Conservation (phyloP, 1,140 invertebrate species). For the Drosophila elegans region DNA sequence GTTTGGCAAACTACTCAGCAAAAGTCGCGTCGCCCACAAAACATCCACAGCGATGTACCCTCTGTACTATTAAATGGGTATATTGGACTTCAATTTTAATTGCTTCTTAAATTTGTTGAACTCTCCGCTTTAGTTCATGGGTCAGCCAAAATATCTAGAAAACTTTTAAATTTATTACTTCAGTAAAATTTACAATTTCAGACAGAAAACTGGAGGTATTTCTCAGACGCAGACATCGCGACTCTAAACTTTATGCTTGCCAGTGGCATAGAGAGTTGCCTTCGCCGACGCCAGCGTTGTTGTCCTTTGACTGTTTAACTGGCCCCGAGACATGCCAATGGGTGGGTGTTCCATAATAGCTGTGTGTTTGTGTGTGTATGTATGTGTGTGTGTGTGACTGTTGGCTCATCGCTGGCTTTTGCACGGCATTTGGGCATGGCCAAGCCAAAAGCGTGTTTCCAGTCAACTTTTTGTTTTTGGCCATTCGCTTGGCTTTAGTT, state of each 20-base stretch:
- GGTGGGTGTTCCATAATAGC: slow-evolving; percentile 26
- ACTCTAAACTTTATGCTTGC: slow-evolving; percentile 57
- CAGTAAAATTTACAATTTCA: too few relatives aligned
- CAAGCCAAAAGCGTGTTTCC: slow-evolving; percentile 59
- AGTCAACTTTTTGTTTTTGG: slow-evolving; percentile 74
- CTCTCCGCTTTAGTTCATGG: too few relatives aligned
- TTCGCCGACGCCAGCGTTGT: slow-evolving; percentile 29
- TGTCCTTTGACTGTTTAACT: slow-evolving; percentile 72
- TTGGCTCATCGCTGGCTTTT: slow-evolving; percentile 69
- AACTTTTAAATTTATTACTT: too few relatives aligned
- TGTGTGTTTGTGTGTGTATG: slow-evolving; percentile 23
- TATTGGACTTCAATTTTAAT: slow-evolving; percentile 1
- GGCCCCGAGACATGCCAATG: slow-evolving; percentile 54
- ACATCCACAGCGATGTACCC: slow-evolving; percentile 5
- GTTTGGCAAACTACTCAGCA: slow-evolving; percentile 60
- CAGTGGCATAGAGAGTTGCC: slow-evolving; percentile 30
- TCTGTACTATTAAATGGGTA: not conserved
- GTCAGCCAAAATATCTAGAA: too few relatives aligned
- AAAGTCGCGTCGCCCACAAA: slow-evolving; percentile 55
- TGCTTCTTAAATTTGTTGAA: too few relatives aligned
- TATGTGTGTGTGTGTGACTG: slow-evolving; percentile 33
- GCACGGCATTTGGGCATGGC: slow-evolving; percentile 55
- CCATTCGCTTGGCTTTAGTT: slow-evolving; percentile 46
- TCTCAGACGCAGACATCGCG: not conserved
- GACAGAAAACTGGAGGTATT: slow-evolving; percentile 1